Conservation (phyloP, 1,140 invertebrate species). For the Campoletis sonorensis region DNA sequence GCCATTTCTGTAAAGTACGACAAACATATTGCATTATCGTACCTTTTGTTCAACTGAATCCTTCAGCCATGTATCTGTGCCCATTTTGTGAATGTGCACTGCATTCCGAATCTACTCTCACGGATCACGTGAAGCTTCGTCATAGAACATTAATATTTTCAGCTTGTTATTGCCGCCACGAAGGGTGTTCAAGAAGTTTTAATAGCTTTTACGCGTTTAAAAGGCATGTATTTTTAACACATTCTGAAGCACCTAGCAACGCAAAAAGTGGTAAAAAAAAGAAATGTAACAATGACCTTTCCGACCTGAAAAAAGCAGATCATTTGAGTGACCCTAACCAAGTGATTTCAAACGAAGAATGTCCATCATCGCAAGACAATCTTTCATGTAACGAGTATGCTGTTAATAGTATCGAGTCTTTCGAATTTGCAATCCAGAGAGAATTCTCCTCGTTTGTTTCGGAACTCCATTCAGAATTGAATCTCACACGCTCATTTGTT, state of each 20-base stretch:
- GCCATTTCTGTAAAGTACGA: too few species aligned
- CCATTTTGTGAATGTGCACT: constrained; percentile 49
- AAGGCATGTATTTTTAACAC: constrained; percentile 46
- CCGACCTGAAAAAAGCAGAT: not conserved
- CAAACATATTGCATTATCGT: too few species aligned
- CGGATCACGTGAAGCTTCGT: constrained; percentile 51
- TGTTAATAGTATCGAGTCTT: not conserved
- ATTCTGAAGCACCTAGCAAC: constrained; percentile 35
- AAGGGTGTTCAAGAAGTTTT: constrained; percentile 47
- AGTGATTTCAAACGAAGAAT: not conserved
- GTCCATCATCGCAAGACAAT: not conserved
- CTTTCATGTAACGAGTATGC: not conserved
- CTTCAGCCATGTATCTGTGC: constrained; percentile 32
- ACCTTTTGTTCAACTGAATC: not conserved
- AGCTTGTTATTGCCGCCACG: constrained; percentile 47
- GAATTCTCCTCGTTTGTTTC: constrained; percentile 12
- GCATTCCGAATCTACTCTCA: constrained; percentile 21
- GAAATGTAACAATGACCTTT: not conserved
- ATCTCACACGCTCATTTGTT: constrained; percentile 17
- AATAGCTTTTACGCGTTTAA: constrained; percentile 51
- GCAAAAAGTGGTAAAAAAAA: constrained; percentile 8
- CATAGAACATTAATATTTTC: constrained; percentile 45
- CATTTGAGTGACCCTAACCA: not conserved
- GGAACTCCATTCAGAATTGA: not conserved
- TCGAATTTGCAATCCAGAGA: not conserved